Conservation (phyloP, 2,113 vertebrate genomes). For the Emydocephalus ijimae region DNA sequence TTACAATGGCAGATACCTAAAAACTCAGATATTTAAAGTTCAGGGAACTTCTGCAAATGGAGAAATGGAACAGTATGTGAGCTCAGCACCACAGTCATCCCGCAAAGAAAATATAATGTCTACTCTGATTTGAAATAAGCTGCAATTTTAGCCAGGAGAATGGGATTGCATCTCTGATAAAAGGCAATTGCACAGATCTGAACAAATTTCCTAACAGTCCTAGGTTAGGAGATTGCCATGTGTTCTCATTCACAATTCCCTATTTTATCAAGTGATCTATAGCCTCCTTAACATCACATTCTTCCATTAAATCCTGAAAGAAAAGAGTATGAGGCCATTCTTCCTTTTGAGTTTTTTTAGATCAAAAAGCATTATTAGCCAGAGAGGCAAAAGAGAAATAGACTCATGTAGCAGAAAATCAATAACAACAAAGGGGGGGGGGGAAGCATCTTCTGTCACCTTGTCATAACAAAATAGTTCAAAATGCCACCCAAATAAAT, state of each 20-base stretch:
- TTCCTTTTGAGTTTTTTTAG: neutral
- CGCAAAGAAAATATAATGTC: neutral
- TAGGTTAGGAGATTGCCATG: neutral
- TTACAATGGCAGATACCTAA: neutral
- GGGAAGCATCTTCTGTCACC: neutral
- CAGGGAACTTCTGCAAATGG: neutral
- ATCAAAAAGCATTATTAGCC: neutral
- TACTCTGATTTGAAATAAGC: neutral
- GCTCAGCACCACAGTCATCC: neutral
- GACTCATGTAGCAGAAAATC: neutral
- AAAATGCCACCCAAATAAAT: neutral
- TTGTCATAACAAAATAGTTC: neutral
- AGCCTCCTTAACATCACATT: neutral
- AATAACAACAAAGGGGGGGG: neutral
- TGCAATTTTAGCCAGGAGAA: neutral
- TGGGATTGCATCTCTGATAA: neutral
- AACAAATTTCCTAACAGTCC: neutral
- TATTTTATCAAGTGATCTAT: neutral
- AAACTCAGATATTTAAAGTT: neutral
- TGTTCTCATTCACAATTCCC: neutral
- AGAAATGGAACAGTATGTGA: neutral
- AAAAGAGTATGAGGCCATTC: neutral
- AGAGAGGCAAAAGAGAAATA: neutral
- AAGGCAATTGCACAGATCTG: neutral
- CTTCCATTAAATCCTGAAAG: neutral